Conservation (phyloP, 2,113 vertebrate species). For the Rhabdomys dilectus region DNA sequence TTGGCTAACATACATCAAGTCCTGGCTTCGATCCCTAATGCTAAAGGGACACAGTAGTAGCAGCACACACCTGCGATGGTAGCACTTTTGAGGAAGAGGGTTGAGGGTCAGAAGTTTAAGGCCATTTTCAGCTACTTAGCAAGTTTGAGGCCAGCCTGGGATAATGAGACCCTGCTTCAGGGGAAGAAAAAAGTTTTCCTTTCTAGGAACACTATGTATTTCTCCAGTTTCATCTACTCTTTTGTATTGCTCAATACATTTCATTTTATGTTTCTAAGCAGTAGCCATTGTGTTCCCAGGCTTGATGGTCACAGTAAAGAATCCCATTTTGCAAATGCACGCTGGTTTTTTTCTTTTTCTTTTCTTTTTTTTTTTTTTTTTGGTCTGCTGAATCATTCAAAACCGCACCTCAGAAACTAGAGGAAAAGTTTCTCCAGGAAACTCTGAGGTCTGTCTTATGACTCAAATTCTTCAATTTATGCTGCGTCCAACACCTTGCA, state of each 20-base stretch:
- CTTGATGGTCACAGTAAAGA: not conserved
- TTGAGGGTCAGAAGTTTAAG: not conserved
- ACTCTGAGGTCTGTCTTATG: not conserved
- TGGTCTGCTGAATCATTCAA: not conserved
- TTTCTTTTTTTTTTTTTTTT: not conserved
- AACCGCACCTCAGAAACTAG: not conserved
- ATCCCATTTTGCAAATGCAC: not conserved
- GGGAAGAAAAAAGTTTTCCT: not conserved
- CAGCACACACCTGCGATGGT: not conserved
- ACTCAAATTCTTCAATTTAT: slow-evolving; percentile 6
- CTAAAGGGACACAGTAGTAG: not conserved
- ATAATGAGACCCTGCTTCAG: not conserved
- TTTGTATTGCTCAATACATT: slow-evolving; percentile 1
- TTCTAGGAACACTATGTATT: not conserved
- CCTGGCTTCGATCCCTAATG: not conserved
- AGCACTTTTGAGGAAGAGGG: not conserved
- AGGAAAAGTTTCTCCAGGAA: not conserved
- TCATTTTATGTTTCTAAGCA: not conserved
- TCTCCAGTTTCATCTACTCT: not conserved
- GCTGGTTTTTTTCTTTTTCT: not conserved
- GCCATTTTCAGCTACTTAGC: not conserved
- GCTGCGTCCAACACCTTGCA: not conserved
- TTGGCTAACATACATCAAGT: not conserved
- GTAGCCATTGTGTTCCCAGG: not conserved
- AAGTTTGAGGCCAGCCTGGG: not conserved